Percentiles rank a stretch among this genome's conserved stretches.
phyloP scores from a whole-genome alignment of 2,797 vertebrate species.

The Chrosomus eos region DNA sequence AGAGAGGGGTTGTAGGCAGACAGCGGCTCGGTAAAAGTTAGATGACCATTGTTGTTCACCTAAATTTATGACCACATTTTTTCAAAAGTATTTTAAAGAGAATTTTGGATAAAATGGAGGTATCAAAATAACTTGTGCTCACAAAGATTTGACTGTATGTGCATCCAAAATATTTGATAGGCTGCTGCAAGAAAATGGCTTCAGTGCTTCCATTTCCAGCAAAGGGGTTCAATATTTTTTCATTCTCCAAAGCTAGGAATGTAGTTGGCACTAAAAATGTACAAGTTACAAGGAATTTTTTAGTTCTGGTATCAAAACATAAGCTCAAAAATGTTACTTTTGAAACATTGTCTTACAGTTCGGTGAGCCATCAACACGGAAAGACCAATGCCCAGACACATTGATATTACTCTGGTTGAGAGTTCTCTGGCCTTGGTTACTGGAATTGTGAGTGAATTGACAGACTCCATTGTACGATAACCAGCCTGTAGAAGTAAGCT shows the following conservation, averaged over 20 bases:
- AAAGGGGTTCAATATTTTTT: not conserved
- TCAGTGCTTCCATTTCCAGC: not conserved
- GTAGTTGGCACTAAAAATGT: not conserved
- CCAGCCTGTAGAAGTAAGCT: not conserved
- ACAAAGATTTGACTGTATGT: not conserved
- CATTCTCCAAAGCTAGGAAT: not conserved
- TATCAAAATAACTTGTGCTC: not conserved
- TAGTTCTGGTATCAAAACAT: too few species aligned
- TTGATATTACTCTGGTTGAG: not conserved
- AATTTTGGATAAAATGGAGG: not conserved
- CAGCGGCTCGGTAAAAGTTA: not conserved
- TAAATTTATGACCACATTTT: not conserved
- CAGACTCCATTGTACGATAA: not conserved
- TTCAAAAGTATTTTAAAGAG: not conserved
- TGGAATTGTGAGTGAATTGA: not conserved
- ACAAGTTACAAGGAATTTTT: too few species aligned
- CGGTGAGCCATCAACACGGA: not conserved
- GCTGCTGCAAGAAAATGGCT: not conserved
- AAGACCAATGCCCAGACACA: not conserved
- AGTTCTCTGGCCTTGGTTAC: not conserved
- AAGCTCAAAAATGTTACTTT: too few species aligned
- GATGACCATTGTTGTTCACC: conserved; percentile 3
- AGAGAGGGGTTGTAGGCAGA: not conserved
- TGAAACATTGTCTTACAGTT: not conserved
- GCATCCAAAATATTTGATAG: conserved; percentile 2